Conservation (phyloP, 2,888 invertebrate species). For the Agrochola lota region DNA sequence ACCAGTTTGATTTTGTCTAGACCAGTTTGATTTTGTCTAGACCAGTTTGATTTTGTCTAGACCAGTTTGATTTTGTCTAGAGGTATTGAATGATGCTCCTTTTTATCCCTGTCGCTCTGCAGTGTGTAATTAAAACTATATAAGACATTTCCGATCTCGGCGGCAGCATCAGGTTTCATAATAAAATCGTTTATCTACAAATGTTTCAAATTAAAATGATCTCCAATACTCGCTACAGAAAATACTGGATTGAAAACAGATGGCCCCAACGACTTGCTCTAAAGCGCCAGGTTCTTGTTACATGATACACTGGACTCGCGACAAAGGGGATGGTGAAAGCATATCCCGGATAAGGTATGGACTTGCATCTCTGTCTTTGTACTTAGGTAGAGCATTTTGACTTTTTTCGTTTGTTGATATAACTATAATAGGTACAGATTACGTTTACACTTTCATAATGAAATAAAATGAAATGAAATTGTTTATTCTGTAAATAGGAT, state of each 20-base stretch:
- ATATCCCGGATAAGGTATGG: slow-evolving; percentile 28
- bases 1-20: no score
- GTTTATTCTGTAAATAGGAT: no score
- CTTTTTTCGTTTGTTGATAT: slow-evolving; percentile 18
- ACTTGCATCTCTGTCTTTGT: slow-evolving; percentile 24
- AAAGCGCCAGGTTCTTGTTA: slow-evolving; percentile 55
- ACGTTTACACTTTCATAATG: slow-evolving; percentile 14
- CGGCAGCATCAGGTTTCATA: not conserved
- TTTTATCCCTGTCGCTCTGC: not conserved
- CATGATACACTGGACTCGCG: slow-evolving; percentile 60
- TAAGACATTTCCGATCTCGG: not conserved
- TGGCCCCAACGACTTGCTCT: slow-evolving; percentile 53
- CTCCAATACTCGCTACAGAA: slow-evolving; percentile 30
- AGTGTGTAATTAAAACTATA: not conserved
- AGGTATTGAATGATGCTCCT: not conserved
- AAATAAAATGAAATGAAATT: no score
- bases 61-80: no score
- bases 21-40: no score
- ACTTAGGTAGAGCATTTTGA: slow-evolving; percentile 15
- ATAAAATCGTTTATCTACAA: not conserved
- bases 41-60: no score
- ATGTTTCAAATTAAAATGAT: no score
- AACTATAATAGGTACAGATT: slow-evolving; percentile 4
- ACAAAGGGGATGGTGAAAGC: slow-evolving; percentile 44
- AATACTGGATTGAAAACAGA: slow-evolving; percentile 52